A percentile compares a stretch with the other conserved stretches of the same genome.
Evolutionary conservation across 2,113 vertebrate species (phyloP).

Genomic region (Strix uralensis): DNA sequence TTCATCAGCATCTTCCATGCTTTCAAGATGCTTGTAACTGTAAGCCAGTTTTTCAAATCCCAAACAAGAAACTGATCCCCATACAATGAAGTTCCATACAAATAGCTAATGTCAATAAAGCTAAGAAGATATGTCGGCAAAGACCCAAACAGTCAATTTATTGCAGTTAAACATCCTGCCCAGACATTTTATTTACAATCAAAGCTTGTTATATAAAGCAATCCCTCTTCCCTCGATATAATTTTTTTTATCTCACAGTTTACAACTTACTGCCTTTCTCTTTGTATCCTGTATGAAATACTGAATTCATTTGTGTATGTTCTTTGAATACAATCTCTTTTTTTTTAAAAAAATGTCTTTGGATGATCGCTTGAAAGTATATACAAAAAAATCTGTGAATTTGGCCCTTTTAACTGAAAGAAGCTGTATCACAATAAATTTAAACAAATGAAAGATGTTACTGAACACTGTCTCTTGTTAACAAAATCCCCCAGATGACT

Average conservation of each 20-base stretch:
- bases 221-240: slow-evolving; percentile 3
- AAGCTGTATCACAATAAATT: not conserved
- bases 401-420: not conserved
- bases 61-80: not conserved
- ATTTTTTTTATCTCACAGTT: slow-evolving; percentile 16
- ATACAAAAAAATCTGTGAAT: not conserved
- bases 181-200: slow-evolving; percentile 40
- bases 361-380: not conserved
- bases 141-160: slow-evolving; percentile 37
- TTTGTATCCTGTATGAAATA: slow-evolving; percentile 6
- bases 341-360: not conserved
- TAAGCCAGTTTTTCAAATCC: not conserved
- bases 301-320: not conserved
- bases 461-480: not conserved
- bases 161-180: slow-evolving; percentile 48
- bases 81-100: not conserved
- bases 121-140: slow-evolving; percentile 36
- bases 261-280: slow-evolving; percentile 32
- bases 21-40: not conserved
- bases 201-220: slow-evolving; percentile 19
- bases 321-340: not conserved
- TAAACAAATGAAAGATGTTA: slow-evolving; percentile 12
- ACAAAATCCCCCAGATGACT: not conserved
- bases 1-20: not conserved
- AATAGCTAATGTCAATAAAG: slow-evolving; percentile 46